Evolutionary conservation across 2,113 vertebrate genomes (phyloP), one percentile per base, ranked within the genome.

Genomic region (Platichthys flesus): DNA sequence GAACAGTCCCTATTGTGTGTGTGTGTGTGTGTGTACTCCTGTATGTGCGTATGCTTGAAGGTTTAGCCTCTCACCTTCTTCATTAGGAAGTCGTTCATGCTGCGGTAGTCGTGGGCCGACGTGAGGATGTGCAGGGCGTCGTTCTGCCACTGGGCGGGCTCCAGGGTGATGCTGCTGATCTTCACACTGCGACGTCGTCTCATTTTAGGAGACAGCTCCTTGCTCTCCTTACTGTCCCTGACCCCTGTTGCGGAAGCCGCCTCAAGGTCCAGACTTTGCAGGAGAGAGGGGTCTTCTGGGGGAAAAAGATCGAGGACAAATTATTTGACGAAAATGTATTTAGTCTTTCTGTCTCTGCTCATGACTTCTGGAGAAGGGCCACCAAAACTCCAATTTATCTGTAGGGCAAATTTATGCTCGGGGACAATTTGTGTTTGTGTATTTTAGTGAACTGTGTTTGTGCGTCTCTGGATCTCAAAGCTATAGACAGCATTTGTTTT

Each of bases 31-130:
- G 31, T 35, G 31, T 35, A 9, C 7, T 35, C 31, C 31, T 9
- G 31, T 35, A 9, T 40, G 54, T 28, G 21, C 52, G n/a, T 16
- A 28, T 0, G 2, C 31, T 31, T 31, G 31, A 31, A 31, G 1
- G 31, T 5, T 31, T 35, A 14, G 23, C 12, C 51, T 56, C 3
- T 15, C 86, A 98, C 98, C 97, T 99, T 99, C 91, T 97, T 99
- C 92, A 97, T 95, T 74, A 99, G 96, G 86, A 99, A 99, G 88
- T 98, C 97, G 78, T 98, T 97, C 97, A 99, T 98, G 92, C 94
- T 96, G 90, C 95, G 97, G 91, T 99, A 94, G 93, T 99, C 97
- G 0, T 85, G 93, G 31, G 95, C 90, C 0, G 96, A 97, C 69
- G 94, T 94, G 81, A 99, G 97, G 87, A 99, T 98, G 91, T 97